phyloP scores from a whole-genome alignment of 2,888 invertebrate species.

The Drosophila planitibia region DNA sequence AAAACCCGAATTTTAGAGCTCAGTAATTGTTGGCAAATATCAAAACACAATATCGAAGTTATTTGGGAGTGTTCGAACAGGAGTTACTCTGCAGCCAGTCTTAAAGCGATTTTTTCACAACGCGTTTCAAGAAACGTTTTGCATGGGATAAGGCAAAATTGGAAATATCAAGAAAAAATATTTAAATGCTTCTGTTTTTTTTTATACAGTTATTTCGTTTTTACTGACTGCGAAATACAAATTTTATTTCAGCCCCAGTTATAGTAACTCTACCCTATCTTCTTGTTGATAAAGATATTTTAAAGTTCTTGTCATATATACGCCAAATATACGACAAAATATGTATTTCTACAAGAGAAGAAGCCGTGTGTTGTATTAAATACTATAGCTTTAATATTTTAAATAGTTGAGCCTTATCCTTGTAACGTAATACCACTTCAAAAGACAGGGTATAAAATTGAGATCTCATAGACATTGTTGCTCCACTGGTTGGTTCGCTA shows the following conservation, averaged over 20 bases:
- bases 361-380: not conserved
- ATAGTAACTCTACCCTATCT: not conserved
- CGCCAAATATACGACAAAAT: not conserved
- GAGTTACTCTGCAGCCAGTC: not conserved
- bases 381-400: not conserved
- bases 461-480: not conserved
- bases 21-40: not conserved
- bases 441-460: not conserved
- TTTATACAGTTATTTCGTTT: accelerated
- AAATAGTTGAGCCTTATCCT: not conserved
- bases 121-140: not conserved
- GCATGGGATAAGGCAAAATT: not conserved
- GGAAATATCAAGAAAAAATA: not conserved
- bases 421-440: not conserved
- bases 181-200: not conserved
- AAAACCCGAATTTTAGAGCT: not conserved
- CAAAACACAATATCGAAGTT: not conserved
- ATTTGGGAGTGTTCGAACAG: not conserved
- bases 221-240: not conserved
- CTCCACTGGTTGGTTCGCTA: conserved; percentile 1
- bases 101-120: not conserved
- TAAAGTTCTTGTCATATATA: not conserved
- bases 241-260: not conserved
- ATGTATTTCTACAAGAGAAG: not conserved
- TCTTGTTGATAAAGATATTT: not conserved